Conservation (phyloP, 2,113 vertebrate genomes). For the Dendropsophus ebraccatus region DNA sequence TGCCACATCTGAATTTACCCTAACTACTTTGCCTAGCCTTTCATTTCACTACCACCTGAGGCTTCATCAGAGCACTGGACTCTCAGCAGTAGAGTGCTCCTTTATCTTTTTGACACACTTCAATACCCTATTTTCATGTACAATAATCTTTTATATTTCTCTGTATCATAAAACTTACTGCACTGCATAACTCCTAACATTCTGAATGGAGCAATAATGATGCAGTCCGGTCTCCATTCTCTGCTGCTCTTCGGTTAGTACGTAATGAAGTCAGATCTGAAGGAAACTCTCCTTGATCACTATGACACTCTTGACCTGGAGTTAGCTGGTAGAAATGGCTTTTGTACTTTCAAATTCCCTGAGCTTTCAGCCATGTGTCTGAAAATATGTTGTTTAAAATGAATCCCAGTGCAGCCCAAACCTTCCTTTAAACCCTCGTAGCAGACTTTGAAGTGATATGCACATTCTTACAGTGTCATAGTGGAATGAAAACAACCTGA, state of each 20-base stretch:
- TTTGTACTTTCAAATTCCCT: constrained; percentile 41
- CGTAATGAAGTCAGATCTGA: constrained; percentile 51
- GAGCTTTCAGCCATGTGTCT: constrained; percentile 40
- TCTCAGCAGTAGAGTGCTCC: background rate
- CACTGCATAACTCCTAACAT: background rate
- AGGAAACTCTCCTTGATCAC: constrained; percentile 41
- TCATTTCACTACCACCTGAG: background rate
- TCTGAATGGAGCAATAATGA: constrained; percentile 33
- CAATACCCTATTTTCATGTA: background rate
- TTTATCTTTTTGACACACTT: background rate
- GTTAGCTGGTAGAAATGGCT: constrained; percentile 38
- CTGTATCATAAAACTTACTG: background rate
- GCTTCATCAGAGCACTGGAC: background rate
- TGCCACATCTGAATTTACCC: background rate
- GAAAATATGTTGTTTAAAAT: constrained; percentile 13
- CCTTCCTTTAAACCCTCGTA: constrained; percentile 18
- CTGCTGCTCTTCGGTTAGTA: constrained; percentile 24
- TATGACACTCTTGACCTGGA: constrained; percentile 55
- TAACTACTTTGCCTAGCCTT: background rate
- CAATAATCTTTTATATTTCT: background rate
- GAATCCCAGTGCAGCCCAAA: constrained; percentile 36
- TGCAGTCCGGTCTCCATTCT: background rate
- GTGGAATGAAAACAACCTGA: constrained; percentile 15
- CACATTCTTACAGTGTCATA: constrained; percentile 23
- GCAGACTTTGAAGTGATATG: constrained; percentile 44